Percentiles rank a stretch among this genome's conserved stretches.
Evolutionary conservation across 2,888 invertebrate species (phyloP).

Genomic region (Tenthredo scrophulariae): DNA sequence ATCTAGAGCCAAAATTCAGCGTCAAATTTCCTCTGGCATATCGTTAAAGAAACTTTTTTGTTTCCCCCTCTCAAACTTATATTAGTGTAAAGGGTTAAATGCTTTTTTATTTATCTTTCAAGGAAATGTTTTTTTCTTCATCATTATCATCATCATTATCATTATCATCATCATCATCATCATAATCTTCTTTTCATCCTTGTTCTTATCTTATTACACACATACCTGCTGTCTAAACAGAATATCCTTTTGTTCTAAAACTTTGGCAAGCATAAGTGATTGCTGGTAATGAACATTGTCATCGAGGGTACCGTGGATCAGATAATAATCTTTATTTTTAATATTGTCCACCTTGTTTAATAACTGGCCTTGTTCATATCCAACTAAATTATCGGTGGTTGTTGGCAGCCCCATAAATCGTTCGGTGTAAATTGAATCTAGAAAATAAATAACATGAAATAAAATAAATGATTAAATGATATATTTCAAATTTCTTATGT

Average conservation of each 20-base stretch:
- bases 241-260: conserved; percentile 91
- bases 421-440: conserved; percentile 98
- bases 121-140: too few relatives aligned
- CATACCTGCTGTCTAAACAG: conserved; percentile 94
- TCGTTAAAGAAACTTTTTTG: conserved; percentile 2
- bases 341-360: conserved; percentile 85
- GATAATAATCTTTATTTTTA: conserved; percentile 88
- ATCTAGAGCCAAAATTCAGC: conserved; percentile 32
- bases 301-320: conserved; percentile 96
- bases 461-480: too few relatives aligned
- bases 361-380: conserved; percentile 89
- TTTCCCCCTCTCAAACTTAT: background rate
- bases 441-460: conserved; percentile 59
- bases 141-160: too few relatives aligned
- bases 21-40: background rate
- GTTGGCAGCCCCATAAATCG: conserved; percentile 95
- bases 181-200: background rate
- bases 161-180: too few relatives aligned
- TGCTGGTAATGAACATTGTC: conserved; percentile 99
- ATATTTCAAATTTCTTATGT: too few relatives aligned
- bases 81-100: background rate
- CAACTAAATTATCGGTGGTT: conserved; percentile 84
- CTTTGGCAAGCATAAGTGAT: conserved; percentile 93
- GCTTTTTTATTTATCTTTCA: background rate
- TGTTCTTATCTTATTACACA: background rate